These are phyloP conservation scores for Drosophila lacertosa DNA, from an alignment of 1,140 invertebrate genomes.

Conservation along the genomic window DNA sequence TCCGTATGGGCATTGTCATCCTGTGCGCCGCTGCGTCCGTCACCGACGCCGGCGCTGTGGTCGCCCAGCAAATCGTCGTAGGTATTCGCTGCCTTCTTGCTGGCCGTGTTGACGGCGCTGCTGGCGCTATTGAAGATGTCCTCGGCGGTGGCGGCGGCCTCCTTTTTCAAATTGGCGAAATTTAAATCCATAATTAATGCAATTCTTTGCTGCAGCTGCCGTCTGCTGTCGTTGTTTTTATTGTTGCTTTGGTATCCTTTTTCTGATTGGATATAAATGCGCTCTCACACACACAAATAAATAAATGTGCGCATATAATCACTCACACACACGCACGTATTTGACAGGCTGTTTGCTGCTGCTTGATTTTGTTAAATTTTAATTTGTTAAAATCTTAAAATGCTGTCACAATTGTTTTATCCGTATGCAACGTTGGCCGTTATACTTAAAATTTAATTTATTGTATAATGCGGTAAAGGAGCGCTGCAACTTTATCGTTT, in stretches of 20 bases:
- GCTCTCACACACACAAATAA: constrained; percentile 7
- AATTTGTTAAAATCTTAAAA: constrained; percentile 17
- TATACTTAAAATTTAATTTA: constrained; percentile 45
- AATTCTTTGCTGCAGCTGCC: constrained; percentile 13
- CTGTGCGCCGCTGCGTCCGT: constrained; percentile 55
- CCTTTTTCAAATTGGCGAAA: constrained; percentile 77
- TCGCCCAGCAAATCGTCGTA: constrained; percentile 52
- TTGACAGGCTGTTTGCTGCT: constrained; percentile 17
- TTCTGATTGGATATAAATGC: constrained; percentile 33
- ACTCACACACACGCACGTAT: constrained; percentile 22
- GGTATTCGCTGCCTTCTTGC: constrained; percentile 41
- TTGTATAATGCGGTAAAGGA: constrained; percentile 23
- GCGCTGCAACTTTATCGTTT: constrained; percentile 26
- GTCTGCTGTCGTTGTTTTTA: constrained; percentile 4
- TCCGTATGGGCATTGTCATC: constrained; percentile 80
- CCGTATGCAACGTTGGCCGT: constrained; percentile 27
- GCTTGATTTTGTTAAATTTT: constrained; percentile 15
- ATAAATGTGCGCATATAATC: neutral
- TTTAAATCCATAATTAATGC: constrained; percentile 68
- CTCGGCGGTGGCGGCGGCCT: constrained; percentile 70
- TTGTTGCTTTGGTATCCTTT: constrained; percentile 25
- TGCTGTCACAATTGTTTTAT: constrained; percentile 1
- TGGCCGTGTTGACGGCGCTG: constrained; percentile 37
- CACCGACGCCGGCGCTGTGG: constrained; percentile 17
- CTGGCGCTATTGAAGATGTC: constrained; percentile 58